Conservation (phyloP, 2,113 vertebrate species). For the Anseranas semipalmata region DNA sequence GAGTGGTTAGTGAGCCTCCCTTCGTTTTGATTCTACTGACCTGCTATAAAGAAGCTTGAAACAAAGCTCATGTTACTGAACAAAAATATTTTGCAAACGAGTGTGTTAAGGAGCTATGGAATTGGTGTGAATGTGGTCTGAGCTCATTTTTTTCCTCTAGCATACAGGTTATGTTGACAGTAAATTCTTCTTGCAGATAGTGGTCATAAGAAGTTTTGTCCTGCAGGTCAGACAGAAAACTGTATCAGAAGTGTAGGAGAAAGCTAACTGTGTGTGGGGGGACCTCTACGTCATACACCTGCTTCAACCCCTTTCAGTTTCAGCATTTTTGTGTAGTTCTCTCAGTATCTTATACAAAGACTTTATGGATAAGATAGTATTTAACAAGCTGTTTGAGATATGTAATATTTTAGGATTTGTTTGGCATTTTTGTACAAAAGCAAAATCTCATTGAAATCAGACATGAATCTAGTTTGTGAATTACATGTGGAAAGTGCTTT, state of each 20-base stretch:
- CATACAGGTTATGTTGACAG: not conserved
- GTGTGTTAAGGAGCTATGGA: not conserved
- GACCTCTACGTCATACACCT: not conserved
- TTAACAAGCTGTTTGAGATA: not conserved
- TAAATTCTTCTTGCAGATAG: slow-evolving; percentile 9
- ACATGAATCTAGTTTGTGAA: not conserved
- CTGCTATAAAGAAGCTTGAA: slow-evolving; percentile 10
- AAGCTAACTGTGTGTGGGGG: not conserved
- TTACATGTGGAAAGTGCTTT: not conserved
- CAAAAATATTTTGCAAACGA: not conserved
- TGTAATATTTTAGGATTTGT: not conserved
- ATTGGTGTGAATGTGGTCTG: not conserved
- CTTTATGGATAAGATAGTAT: not conserved
- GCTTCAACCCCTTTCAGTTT: not conserved
- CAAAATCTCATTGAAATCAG: not conserved
- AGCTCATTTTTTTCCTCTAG: not conserved
- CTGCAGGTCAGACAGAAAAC: not conserved
- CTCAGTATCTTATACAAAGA: not conserved
- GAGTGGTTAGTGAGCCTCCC: not conserved
- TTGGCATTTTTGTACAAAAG: not conserved
- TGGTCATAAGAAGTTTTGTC: not conserved
- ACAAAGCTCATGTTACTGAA: not conserved
- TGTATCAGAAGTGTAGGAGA: not conserved
- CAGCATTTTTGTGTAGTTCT: not conserved
- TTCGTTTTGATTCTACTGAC: not conserved